phyloP scores from a whole-genome alignment of 1,140 invertebrate genomes.

The Lepeophtheirus salmonis region DNA sequence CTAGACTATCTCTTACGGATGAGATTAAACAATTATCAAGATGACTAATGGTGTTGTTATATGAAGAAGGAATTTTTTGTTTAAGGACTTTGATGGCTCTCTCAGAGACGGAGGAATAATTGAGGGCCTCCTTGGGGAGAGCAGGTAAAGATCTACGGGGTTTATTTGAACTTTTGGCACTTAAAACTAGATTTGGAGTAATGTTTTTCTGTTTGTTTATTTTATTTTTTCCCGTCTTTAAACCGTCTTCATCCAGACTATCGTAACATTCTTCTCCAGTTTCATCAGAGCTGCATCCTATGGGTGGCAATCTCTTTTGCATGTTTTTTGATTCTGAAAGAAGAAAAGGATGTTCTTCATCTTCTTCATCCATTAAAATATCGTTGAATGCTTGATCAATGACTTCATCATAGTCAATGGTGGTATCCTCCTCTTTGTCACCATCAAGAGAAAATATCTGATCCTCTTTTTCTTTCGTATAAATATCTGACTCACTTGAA shows the following conservation, averaged over 20 bases:
- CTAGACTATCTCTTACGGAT: background rate
- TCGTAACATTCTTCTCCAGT: background rate
- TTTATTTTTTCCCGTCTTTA: too few species aligned
- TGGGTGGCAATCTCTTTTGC: background rate
- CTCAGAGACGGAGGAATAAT: background rate
- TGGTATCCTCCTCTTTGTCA: too few species aligned
- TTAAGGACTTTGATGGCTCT: background rate
- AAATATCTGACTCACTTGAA: too few species aligned
- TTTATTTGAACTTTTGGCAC: too few species aligned
- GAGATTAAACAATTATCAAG: background rate
- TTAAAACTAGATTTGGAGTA: too few species aligned
- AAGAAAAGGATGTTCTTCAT: background rate
- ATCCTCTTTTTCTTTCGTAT: too few species aligned
- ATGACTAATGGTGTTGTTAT: background rate
- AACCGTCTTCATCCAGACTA: conserved; percentile 2
- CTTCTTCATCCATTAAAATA: background rate
- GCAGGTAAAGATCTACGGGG: background rate
- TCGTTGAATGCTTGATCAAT: background rate
- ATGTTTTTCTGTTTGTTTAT: background rate
- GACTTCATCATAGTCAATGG: background rate
- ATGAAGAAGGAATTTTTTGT: too few species aligned
- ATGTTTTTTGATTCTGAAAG: background rate
- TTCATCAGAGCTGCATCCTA: conserved; percentile 8
- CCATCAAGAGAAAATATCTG: too few species aligned
- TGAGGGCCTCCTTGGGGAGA: background rate